Evolutionary conservation across 2,888 invertebrate genomes (phyloP).

Genomic region (Ophioninae sp.): DNA sequence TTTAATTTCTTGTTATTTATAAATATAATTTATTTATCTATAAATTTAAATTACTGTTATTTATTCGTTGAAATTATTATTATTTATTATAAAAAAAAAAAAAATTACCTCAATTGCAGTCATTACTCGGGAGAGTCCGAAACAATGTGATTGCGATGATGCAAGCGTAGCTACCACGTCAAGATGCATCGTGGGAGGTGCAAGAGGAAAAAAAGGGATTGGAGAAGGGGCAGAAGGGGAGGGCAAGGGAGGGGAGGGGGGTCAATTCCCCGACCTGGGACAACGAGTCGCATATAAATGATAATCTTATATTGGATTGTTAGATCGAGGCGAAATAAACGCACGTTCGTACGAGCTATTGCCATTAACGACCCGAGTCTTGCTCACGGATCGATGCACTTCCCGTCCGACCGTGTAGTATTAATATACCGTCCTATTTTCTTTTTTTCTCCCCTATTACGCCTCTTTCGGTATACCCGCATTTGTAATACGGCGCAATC

Average conservation of each 20-base stretch:
- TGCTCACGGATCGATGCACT: slow-evolving; percentile 62
- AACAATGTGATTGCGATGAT: slow-evolving; percentile 24
- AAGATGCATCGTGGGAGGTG: slow-evolving; percentile 7
- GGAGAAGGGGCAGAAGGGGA: neutral
- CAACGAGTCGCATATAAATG: slow-evolving; percentile 43
- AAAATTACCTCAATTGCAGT: neutral
- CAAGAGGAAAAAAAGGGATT: no score
- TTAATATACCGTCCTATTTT: slow-evolving; percentile 57
- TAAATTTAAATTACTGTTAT: no score
- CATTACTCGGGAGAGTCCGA: slow-evolving; percentile 9
- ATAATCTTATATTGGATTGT: slow-evolving; percentile 36
- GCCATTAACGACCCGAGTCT: slow-evolving; percentile 59
- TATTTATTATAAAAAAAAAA: neutral
- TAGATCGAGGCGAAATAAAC: slow-evolving; percentile 24
- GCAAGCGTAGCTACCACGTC: slow-evolving; percentile 29
- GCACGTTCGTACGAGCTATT: slow-evolving; percentile 19
- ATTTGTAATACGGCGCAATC: slow-evolving; percentile 18
- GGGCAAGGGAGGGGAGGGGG: neutral
- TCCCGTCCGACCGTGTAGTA: slow-evolving; percentile 31
- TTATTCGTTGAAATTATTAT: neutral
- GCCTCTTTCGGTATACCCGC: slow-evolving; percentile 9
- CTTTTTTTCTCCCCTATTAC: slow-evolving; percentile 39
- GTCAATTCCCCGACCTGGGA: slow-evolving; percentile 44
- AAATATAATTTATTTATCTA: no score
- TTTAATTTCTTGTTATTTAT: no score